These are phyloP conservation scores for Falcunculus frontatus DNA, from an alignment of 2,113 vertebrate genomes.

Conservation along the genomic window DNA sequence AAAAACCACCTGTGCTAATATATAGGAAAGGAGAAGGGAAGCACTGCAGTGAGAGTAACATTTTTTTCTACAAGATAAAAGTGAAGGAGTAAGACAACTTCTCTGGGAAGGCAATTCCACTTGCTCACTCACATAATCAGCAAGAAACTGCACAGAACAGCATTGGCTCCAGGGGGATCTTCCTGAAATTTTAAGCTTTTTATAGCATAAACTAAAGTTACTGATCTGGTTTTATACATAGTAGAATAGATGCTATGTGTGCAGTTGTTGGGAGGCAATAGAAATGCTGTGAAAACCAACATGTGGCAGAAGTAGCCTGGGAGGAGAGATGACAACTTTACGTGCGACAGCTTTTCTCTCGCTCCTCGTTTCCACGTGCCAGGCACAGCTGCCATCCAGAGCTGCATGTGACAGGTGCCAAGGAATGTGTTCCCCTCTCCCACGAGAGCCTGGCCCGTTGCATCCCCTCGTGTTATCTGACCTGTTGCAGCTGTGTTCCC, in stretches of 20 bases:
- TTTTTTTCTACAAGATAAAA: neutral
- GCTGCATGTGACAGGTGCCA: neutral
- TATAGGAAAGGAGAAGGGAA: neutral
- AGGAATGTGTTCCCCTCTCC: neutral
- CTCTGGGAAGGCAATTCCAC: neutral
- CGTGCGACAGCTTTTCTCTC: neutral
- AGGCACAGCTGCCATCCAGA: neutral
- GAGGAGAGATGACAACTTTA: neutral
- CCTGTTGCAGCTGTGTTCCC: neutral
- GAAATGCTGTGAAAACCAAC: neutral
- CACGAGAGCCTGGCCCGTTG: neutral
- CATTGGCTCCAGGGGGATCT: neutral
- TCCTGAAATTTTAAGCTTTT: neutral
- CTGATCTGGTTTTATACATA: neutral
- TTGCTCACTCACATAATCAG: neutral
- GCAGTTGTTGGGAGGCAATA: neutral
- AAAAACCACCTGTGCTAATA: neutral
- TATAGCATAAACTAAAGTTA: neutral
- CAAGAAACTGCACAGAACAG: neutral
- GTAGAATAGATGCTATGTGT: neutral
- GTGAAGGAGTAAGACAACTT: neutral
- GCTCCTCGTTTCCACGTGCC: accelerated
- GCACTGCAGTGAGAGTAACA: neutral
- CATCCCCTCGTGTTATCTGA: neutral
- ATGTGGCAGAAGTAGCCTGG: neutral